phyloP scores from a whole-genome alignment of 2,113 vertebrate genomes.

The Chionis minor region DNA sequence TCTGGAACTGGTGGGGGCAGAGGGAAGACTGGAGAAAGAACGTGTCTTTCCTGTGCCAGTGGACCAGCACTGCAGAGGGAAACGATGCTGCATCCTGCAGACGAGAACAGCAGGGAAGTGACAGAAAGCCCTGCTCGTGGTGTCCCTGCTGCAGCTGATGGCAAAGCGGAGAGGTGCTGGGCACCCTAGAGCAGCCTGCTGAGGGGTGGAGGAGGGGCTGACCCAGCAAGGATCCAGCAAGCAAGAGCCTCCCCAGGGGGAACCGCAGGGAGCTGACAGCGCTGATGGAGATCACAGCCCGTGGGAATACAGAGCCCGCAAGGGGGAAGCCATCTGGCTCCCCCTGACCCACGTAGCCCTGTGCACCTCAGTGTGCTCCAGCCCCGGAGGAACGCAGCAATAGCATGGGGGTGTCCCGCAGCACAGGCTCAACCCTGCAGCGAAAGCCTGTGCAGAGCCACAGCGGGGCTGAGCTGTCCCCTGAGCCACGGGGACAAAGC shows the following conservation, averaged over 20 bases:
- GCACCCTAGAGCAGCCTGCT: accelerated
- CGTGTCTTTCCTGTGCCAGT: neutral
- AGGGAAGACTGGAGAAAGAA: neutral
- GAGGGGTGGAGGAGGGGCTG: neutral
- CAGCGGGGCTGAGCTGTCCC: no score
- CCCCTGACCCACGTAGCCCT: neutral
- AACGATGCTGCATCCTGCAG: neutral
- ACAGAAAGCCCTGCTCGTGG: neutral
- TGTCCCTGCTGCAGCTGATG: neutral
- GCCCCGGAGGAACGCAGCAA: neutral
- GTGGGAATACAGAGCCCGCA: no score
- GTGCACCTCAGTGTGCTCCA: neutral
- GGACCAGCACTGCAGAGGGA: neutral
- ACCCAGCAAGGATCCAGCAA: no score
- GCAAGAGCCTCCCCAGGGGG: no score
- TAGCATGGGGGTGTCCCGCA: neutral
- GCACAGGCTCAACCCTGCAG: no score
- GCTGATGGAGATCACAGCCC: no score
- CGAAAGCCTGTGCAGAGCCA: neutral
- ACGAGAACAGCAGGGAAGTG: neutral
- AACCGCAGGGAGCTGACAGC: no score
- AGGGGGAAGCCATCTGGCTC: no score
- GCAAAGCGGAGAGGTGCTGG: neutral
- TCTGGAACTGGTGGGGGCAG: neutral
- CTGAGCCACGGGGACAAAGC: neutral